phyloP scores from a whole-genome alignment of 2,113 vertebrate species.

The Ariopsis seemanni region DNA sequence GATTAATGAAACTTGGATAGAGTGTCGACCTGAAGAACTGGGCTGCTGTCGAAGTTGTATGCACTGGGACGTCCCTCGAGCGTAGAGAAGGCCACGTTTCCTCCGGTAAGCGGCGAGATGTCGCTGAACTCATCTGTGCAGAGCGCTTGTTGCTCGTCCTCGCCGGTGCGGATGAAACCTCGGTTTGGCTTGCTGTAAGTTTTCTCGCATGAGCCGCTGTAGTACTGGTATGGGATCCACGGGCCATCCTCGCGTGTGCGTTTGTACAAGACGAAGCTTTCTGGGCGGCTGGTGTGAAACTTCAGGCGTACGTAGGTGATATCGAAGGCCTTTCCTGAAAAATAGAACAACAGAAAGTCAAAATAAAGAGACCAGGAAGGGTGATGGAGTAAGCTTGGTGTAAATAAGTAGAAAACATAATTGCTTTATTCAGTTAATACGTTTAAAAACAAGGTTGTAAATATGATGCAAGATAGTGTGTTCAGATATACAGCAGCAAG shows the following conservation, averaged over 20 bases:
- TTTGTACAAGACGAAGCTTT: constrained; percentile 97
- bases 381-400: background rate
- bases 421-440: background rate
- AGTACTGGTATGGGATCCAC: constrained; percentile 95
- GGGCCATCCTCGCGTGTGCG: constrained; percentile 80
- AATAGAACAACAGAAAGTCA: background rate
- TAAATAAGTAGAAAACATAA: background rate
- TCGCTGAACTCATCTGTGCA: constrained; percentile 98
- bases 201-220: constrained; percentile 95
- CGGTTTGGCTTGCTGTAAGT: constrained; percentile 83
- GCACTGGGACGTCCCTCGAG: constrained; percentile 92
- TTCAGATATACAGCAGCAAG: background rate
- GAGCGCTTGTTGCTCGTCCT: constrained; percentile 91
- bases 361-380: background rate
- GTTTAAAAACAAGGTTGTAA: background rate
- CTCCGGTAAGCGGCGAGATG: constrained; percentile 94
- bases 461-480: background rate
- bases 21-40: constrained; percentile 85
- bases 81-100: constrained; percentile 95
- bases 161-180: constrained; percentile 88
- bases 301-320: constrained; percentile 96
- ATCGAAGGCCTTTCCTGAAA: constrained; percentile 91
- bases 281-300: constrained; percentile 96
- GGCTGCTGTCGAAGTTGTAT: constrained; percentile 96
- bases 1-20: background rate